Evolutionary conservation across 2,888 invertebrate genomes (phyloP), one percentile per base, ranked within the genome.

Genomic region (Lathronympha strigana): DNA sequence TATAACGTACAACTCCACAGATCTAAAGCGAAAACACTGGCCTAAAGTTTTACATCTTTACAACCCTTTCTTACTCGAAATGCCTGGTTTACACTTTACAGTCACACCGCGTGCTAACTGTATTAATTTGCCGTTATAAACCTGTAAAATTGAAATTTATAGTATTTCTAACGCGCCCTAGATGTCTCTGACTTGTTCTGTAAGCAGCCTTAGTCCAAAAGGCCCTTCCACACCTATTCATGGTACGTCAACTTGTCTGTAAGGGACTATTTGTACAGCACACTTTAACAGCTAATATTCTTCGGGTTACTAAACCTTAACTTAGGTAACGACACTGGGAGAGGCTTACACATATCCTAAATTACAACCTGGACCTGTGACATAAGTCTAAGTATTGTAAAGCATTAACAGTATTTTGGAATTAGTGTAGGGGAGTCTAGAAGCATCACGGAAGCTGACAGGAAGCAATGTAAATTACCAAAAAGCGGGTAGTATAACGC

Each of bases 281-380:
- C 87, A 88, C 84, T 84, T 86, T 84, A 84, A 83, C 81, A 83
- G 83, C 86, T 86, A 86, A 83, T 79, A 77, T 47, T 60, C 66
- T 83, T 81, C 77, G 80, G 84, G 80, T 80, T 80, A 83, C 84
- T 85, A 84, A 83, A 84, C 75, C 86, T 88, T 90, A 88, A 81
- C 83, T 80, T 88, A 87, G 87, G 86, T 88, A 90, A 87, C 85
- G 79, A 84, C 82, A 85, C 79, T 80, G 83, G 86, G 83, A 84
- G 80, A 87, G 81, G 79, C 78, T 84, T 83, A 80, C 78, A 84
- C 83, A 87, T 84, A 83, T 84, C 80, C 85, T 88, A 86, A 83
- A 82, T 79, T 88, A 89, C 88, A 90, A 89, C 87, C 88, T 88
- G 90, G 89, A 90, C 89, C 89, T 86, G 88, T 88, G 88, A 87